Evolutionary conservation across 2,888 invertebrate genomes (phyloP).

Genomic region (Sphaeridia pumilis): DNA sequence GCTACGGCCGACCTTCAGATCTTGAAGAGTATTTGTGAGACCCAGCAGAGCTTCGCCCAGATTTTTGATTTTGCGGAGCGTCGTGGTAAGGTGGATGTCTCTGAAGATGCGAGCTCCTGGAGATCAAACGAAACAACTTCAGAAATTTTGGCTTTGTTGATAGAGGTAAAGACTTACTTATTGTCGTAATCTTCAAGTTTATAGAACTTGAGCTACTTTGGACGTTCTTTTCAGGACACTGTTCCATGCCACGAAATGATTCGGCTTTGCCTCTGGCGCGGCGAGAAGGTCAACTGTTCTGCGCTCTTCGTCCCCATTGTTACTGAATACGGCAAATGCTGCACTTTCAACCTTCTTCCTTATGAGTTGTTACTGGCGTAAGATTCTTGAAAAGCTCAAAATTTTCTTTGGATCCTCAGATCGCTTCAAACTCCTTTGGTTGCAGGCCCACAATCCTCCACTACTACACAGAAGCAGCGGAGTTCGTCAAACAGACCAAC

Average conservation of each 20-base stretch:
- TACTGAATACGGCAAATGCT: slow-evolving; percentile 74
- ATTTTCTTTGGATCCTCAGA: too few species aligned
- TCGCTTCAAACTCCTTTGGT: too few species aligned
- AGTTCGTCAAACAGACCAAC: too few species aligned
- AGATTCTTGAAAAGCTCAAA: too few species aligned
- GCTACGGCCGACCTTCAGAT: slow-evolving; percentile 1
- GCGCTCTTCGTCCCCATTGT: slow-evolving; percentile 61
- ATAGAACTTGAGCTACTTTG: not conserved
- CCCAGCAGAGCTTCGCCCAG: slow-evolving; percentile 6
- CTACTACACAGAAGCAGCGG: too few species aligned
- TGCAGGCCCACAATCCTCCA: too few species aligned
- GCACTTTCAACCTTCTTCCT: slow-evolving; percentile 68
- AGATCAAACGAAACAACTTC: not conserved
- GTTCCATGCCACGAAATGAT: slow-evolving; percentile 8
- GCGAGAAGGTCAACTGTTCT: slow-evolving; percentile 49
- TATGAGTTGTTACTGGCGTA: slow-evolving; percentile 39
- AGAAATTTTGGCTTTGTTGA: not conserved
- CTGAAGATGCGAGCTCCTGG: not conserved
- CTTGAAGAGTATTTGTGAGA: slow-evolving; percentile 8
- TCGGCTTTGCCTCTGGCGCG: slow-evolving; percentile 32
- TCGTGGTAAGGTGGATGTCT: not conserved
- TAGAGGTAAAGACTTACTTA: too few species aligned
- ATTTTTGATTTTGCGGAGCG: slow-evolving; percentile 1
- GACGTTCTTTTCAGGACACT: not conserved
- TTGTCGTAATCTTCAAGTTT: too few species aligned